Base-by-base conservation (phyloP, 1,140 invertebrate species). In the Diabrotica undecimpunctata region DNA sequence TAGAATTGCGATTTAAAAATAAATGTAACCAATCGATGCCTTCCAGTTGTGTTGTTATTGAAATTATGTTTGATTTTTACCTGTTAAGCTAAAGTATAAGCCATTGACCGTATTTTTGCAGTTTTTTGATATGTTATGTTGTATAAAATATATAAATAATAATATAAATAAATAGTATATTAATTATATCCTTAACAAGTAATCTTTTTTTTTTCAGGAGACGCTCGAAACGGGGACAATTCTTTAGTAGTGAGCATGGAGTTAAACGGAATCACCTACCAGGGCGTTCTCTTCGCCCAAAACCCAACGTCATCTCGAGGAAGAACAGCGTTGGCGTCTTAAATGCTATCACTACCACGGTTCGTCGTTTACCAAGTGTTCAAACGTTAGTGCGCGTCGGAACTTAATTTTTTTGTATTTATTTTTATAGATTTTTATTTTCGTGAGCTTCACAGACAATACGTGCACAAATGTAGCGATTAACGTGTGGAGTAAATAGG, bases 171-270 rank as follows among this genome's bases (percentile, higher is more conserved):
- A n/a, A n/a, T n/a, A n/a, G n/a, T n/a, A n/a, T n/a, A n/a, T n/a
- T n/a, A n/a, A n/a, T n/a, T n/a, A 25, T 25, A 25, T 4, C 25
- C 25, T 25, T 25, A 25, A 25, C 25, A 25, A 1, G 25, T 25
- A 25, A 25, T 25, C 25, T 36, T 62, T 60, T 68, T 68, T 64
- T 69, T 78, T 79, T 2, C 77, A 90, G 88, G 86, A 64, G 89
- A 89, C 69, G 83, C 86, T 25, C 82, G 79, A 65, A 90, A 90
- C 66, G 87, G 88, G 5, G 93, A 96, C 73, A 74, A 70, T 50
- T 95, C 96, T 12, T 80, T 99, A 52, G 90, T 94, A 38, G 95
- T 99, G 5, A 96, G 92, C 71, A 95, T 99, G 88, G 95, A 98
- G 79, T 86, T 99, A 51, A 98, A 99, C 77, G 96, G 96, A 41